Evolutionary conservation across 2,888 invertebrate species (phyloP).

Genomic region (Dolichomitus sp.): DNA sequence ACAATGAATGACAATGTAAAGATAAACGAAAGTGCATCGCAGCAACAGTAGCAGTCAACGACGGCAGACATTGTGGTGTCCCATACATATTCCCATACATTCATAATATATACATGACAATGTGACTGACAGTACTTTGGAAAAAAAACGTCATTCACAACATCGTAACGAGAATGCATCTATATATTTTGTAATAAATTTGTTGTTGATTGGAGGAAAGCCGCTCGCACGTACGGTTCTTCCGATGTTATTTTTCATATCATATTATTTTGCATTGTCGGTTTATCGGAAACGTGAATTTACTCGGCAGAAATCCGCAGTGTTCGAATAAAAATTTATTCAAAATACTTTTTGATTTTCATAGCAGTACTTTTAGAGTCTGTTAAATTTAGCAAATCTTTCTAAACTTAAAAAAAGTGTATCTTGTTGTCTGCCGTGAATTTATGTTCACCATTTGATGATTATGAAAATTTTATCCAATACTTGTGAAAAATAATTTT

Average conservation of each 20-base stretch:
- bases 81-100: slow-evolving; percentile 29
- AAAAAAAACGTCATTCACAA: slow-evolving; percentile 43
- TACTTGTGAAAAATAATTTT: too few relatives aligned
- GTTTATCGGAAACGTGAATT: neutral
- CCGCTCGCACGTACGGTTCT: slow-evolving; percentile 58
- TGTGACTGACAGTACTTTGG: slow-evolving; percentile 26
- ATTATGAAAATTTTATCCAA: too few relatives aligned
- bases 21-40: slow-evolving; percentile 36
- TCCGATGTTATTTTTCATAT: slow-evolving; percentile 10
- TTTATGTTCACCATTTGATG: too few relatives aligned
- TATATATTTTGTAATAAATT: slow-evolving; percentile 17
- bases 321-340: too few relatives aligned
- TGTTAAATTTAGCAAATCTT: too few relatives aligned
- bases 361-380: too few relatives aligned
- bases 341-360: too few relatives aligned
- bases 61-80: slow-evolving; percentile 32
- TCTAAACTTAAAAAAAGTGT: too few relatives aligned
- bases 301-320: too few relatives aligned
- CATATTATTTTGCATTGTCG: slow-evolving; percentile 17
- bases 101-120: slow-evolving; percentile 7
- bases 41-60: slow-evolving; percentile 52
- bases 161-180: slow-evolving; percentile 53
- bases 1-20: slow-evolving; percentile 24
- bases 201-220: slow-evolving; percentile 51
- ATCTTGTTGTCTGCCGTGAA: too few relatives aligned